These are phyloP conservation scores for Chrysochloris asiatica DNA, from an alignment of 2,113 vertebrate genomes.

Conservation along the genomic window DNA sequence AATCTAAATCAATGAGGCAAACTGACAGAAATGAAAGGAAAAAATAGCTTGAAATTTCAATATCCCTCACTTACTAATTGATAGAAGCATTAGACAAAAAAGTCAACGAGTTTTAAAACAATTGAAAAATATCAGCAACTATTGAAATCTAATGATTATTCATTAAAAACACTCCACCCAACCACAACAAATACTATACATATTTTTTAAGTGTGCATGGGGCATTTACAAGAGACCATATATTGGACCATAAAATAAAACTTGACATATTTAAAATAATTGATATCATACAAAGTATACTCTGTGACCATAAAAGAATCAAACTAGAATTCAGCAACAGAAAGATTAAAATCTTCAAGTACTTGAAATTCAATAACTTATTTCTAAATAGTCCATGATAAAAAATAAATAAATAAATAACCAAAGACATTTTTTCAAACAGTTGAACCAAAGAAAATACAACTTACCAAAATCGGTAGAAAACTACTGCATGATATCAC, in stretches of 20 bases:
- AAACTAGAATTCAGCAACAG: slow-evolving; percentile 12
- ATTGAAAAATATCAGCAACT: neutral
- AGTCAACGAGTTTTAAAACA: neutral
- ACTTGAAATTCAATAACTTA: neutral
- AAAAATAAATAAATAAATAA: no score
- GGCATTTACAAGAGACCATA: neutral
- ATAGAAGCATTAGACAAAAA: neutral
- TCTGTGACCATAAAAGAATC: neutral
- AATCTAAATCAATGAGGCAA: neutral
- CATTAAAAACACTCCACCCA: neutral
- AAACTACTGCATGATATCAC: neutral
- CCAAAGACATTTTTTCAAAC: neutral
- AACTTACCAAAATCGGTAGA: neutral
- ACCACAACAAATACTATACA: neutral
- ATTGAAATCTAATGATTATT: neutral
- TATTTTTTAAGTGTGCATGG: neutral
- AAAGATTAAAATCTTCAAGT: neutral
- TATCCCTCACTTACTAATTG: neutral
- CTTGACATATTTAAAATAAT: neutral
- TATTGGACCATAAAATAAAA: neutral
- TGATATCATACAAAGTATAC: neutral
- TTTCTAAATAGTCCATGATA: neutral
- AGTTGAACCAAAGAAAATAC: slow-evolving; percentile 17
- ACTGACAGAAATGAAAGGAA: no score
- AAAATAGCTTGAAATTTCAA: neutral